Evolutionary conservation across 2,113 vertebrate species (phyloP).

Genomic region (Delphinus delphis): DNA sequence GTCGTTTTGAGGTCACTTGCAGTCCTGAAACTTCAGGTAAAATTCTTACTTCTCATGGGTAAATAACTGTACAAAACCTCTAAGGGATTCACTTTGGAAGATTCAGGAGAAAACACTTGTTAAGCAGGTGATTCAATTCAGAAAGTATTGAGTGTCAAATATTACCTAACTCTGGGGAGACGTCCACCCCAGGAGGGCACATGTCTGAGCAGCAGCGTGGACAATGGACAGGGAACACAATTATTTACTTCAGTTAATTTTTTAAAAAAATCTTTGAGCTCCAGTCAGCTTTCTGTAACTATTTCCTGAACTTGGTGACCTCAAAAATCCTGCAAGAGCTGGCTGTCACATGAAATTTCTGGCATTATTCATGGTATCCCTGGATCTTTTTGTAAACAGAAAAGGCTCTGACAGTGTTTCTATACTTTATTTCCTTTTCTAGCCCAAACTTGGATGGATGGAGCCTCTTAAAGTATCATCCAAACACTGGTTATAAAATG

Average conservation of each 20-base stretch:
- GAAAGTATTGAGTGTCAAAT: not conserved
- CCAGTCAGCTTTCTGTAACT: conserved; percentile 43
- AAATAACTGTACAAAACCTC: conserved; percentile 30
- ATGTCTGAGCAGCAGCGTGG: not conserved
- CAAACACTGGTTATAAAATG: conserved; percentile 50
- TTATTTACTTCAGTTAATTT: not conserved
- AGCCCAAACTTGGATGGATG: conserved; percentile 24
- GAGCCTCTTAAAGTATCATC: conserved; percentile 48
- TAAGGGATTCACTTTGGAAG: conserved; percentile 5
- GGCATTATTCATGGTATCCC: conserved; percentile 42
- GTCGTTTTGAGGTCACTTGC: conserved; percentile 38
- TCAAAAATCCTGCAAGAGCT: conserved; percentile 44
- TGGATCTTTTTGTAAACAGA: conserved; percentile 57
- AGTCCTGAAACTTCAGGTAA: conserved; percentile 46
- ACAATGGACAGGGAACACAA: not conserved
- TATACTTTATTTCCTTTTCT: conserved; percentile 53
- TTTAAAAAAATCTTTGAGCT: not conserved
- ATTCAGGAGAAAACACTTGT: not conserved
- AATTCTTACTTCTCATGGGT: not conserved
- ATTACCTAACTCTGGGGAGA: not conserved
- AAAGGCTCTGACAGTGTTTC: conserved; percentile 53
- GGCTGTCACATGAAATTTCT: conserved; percentile 53
- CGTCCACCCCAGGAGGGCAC: not conserved
- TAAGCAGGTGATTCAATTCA: not conserved
- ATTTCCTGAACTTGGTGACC: conserved; percentile 47